Conservation (phyloP, 2,888 invertebrate genomes). For the Diplolepis rosae region DNA sequence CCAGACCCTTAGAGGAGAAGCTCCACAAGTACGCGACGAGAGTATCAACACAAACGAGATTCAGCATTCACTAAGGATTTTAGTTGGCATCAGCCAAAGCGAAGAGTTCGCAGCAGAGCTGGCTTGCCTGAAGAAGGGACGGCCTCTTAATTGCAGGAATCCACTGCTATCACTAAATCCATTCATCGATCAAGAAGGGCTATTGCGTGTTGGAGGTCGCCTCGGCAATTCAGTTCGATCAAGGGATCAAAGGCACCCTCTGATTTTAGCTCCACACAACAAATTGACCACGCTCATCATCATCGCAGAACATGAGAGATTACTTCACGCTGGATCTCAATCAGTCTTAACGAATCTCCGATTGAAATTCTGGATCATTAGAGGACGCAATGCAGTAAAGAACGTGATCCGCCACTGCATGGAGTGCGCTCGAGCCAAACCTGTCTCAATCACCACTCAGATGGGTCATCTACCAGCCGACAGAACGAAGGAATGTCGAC, state of each 20-base stretch:
- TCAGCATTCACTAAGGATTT: not conserved
- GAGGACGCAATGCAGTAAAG: slow-evolving; percentile 7
- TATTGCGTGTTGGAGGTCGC: not conserved
- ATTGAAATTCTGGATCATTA: slow-evolving; percentile 30
- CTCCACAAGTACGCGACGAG: not conserved
- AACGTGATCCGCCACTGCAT: not conserved
- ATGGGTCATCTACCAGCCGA: slow-evolving; percentile 26
- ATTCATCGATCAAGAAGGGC: not conserved
- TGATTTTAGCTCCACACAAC: slow-evolving; percentile 38
- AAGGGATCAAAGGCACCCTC: slow-evolving; percentile 33
- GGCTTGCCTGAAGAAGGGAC: not conserved
- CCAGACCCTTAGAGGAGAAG: not conserved
- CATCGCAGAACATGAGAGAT: slow-evolving; percentile 18
- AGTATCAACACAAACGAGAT: too few relatives aligned
- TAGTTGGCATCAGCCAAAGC: not conserved
- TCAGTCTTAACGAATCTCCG: slow-evolving; percentile 24
- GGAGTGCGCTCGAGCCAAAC: not conserved
- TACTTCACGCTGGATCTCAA: slow-evolving; percentile 38
- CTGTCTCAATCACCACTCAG: not conserved
- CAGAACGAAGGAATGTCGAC: not conserved
- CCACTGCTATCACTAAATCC: not conserved
- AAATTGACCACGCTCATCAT: slow-evolving; percentile 36
- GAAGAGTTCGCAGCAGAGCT: not conserved
- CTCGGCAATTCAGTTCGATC: not conserved
- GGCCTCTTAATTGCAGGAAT: not conserved